Percentiles rank a stretch among this genome's conserved stretches.
Conservation (phyloP, 2,113 vertebrate species). For the Mirounga angustirostris region DNA sequence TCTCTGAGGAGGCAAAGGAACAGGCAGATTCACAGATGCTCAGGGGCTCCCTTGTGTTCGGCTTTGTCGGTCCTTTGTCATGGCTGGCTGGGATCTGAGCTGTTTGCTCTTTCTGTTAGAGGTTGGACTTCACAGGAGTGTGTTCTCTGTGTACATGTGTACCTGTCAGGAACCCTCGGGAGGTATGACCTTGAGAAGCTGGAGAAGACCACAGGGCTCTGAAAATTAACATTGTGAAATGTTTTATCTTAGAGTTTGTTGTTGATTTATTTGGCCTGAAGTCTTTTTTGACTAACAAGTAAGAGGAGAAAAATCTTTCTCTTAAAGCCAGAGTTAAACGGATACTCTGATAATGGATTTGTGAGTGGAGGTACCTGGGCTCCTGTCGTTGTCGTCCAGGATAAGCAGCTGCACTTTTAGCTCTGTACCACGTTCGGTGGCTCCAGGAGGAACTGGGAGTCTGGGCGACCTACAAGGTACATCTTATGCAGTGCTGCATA, state of each 20-base stretch:
- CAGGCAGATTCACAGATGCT: not conserved
- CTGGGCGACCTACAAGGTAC: not conserved
- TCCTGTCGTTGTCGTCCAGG: not conserved
- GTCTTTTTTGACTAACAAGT: not conserved
- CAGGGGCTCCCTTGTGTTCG: not conserved
- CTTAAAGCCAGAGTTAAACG: not conserved
- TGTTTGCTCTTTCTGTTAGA: not conserved
- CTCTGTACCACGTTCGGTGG: not conserved
- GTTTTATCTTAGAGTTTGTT: not conserved
- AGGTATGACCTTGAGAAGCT: slow-evolving; percentile 62
- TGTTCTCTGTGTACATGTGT: not conserved
- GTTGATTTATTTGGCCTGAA: not conserved
- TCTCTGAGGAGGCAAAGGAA: not conserved
- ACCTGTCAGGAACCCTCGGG: not conserved
- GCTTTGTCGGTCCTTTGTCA: not conserved
- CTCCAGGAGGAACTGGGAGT: not conserved
- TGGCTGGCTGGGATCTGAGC: not conserved
- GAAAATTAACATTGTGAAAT: not conserved
- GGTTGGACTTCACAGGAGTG: not conserved
- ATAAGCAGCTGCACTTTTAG: not conserved
- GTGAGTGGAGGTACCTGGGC: not conserved
- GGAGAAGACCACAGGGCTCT: not conserved
- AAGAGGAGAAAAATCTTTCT: not conserved
- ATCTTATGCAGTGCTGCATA: rapidly evolving
- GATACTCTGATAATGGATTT: not conserved